These are phyloP conservation scores for Halcyon badia DNA, from an alignment of 2,797 vertebrate species.

Conservation along the genomic window DNA sequence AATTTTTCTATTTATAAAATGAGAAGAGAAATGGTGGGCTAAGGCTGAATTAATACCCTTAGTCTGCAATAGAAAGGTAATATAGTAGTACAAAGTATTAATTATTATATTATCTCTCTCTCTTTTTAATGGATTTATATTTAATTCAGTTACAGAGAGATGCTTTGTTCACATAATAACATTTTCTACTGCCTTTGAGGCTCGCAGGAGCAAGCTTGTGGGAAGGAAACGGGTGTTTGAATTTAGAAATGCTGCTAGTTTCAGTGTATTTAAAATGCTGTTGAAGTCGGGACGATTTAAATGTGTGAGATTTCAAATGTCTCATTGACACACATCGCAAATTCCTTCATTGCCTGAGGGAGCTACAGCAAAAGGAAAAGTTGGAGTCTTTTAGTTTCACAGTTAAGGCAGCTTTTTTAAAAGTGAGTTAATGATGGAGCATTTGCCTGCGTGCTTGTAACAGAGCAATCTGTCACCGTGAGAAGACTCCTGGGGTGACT, in stretches of 20 bases:
- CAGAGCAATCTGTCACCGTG: slow-evolving; percentile 71
- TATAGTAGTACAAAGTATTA: slow-evolving; percentile 53
- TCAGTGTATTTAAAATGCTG: slow-evolving; percentile 78
- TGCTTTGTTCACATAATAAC: slow-evolving; percentile 36
- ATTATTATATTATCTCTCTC: slow-evolving; percentile 61
- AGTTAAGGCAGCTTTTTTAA: slow-evolving; percentile 63
- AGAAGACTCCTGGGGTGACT: slow-evolving; percentile 68
- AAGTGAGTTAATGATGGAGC: slow-evolving; percentile 73
- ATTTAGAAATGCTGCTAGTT: slow-evolving; percentile 72
- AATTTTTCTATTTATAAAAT: slow-evolving; percentile 29
- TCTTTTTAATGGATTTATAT: slow-evolving; percentile 55
- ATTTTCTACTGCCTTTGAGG: slow-evolving; percentile 66
- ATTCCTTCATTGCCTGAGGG: slow-evolving; percentile 77
- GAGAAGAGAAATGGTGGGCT: background rate
- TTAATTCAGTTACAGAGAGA: slow-evolving; percentile 59
- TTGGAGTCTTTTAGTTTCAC: slow-evolving; percentile 69
- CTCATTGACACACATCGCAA: slow-evolving; percentile 77
- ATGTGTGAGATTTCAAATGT: slow-evolving; percentile 80
- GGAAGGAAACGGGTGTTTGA: slow-evolving; percentile 71
- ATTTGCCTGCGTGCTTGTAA: slow-evolving; percentile 70
- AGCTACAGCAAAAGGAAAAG: slow-evolving; percentile 72
- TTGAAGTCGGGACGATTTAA: slow-evolving; percentile 73
- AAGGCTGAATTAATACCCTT: slow-evolving; percentile 49
- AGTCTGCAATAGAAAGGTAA: slow-evolving; percentile 50
- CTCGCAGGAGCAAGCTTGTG: slow-evolving; percentile 60